Conservation (phyloP, 2,797 vertebrate genomes). For the Gobio occitaniae region DNA sequence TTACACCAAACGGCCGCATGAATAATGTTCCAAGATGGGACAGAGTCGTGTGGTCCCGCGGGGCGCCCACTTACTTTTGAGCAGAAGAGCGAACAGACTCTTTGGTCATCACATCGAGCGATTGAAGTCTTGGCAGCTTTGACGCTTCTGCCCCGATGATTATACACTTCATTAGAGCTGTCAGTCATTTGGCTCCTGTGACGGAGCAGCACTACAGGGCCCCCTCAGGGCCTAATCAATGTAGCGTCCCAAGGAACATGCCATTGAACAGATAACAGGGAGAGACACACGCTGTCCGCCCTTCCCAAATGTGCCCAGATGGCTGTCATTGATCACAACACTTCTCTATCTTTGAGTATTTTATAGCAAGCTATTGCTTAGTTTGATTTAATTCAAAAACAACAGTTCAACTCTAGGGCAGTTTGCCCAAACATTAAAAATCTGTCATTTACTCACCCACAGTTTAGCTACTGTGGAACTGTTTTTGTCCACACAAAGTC, state of each 20-base stretch:
- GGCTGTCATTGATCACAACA: slow-evolving; percentile 74
- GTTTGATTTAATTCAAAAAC: slow-evolving; percentile 60
- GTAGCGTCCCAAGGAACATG: slow-evolving; percentile 75
- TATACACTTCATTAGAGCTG: slow-evolving; percentile 83
- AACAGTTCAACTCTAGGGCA: not conserved
- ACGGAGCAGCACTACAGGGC: slow-evolving; percentile 73
- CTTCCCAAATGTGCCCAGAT: slow-evolving; percentile 54
- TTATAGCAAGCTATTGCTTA: slow-evolving; percentile 70
- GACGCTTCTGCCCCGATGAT: slow-evolving; percentile 70
- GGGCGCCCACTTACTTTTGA: slow-evolving; percentile 65
- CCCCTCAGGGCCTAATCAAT: slow-evolving; percentile 83
- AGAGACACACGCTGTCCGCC: slow-evolving; percentile 65
- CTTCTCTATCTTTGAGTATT: slow-evolving; percentile 58
- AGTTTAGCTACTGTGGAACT: not conserved
- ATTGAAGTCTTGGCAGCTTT: slow-evolving; percentile 78
- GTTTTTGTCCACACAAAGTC: not conserved
- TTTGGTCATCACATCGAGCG: slow-evolving; percentile 73
- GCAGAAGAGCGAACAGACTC: slow-evolving; percentile 64
- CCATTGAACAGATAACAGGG: slow-evolving; percentile 73
- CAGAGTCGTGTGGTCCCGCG: slow-evolving; percentile 53
- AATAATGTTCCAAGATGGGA: slow-evolving; percentile 75
- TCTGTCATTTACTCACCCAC: not conserved
- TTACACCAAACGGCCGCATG: slow-evolving; percentile 23
- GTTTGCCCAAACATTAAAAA: not conserved
- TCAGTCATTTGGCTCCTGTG: slow-evolving; percentile 76